Percentiles rank a stretch among this genome's conserved stretches.
phyloP scores from a whole-genome alignment of 2,888 invertebrate genomes.

The Patella pellucida region DNA sequence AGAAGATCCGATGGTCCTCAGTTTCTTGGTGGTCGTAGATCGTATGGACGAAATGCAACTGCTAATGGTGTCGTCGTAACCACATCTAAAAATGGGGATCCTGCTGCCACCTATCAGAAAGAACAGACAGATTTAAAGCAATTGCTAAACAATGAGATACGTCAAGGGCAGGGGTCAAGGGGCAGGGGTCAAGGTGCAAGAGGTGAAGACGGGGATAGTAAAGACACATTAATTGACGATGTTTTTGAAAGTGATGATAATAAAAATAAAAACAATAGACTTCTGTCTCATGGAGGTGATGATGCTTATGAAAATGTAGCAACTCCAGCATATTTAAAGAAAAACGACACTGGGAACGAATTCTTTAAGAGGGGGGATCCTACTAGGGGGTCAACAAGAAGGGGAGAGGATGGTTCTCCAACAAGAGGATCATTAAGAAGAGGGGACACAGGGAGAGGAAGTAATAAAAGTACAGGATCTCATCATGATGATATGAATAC shows the following conservation, averaged over 20 bases:
- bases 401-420: background rate
- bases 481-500: background rate
- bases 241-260: slow-evolving; percentile 29
- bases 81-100: background rate
- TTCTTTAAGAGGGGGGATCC: background rate
- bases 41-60: background rate
- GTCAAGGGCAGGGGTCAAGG: slow-evolving; percentile 16
- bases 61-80: background rate
- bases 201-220: background rate
- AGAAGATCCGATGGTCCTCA: background rate
- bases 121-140: slow-evolving; percentile 11
- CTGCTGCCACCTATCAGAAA: slow-evolving; percentile 4
- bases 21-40: background rate
- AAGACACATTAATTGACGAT: slow-evolving; percentile 33
- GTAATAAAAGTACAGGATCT: background rate
- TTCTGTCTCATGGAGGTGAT: background rate
- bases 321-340: background rate
- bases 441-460: background rate
- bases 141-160: slow-evolving; percentile 8
- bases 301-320: background rate
- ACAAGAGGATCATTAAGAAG: background rate
- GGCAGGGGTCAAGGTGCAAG: slow-evolving; percentile 10
- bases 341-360: background rate
- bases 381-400: background rate
- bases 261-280: background rate